Conservation (phyloP, 1,140 invertebrate species). For the Pogonognathellus flavescens region DNA sequence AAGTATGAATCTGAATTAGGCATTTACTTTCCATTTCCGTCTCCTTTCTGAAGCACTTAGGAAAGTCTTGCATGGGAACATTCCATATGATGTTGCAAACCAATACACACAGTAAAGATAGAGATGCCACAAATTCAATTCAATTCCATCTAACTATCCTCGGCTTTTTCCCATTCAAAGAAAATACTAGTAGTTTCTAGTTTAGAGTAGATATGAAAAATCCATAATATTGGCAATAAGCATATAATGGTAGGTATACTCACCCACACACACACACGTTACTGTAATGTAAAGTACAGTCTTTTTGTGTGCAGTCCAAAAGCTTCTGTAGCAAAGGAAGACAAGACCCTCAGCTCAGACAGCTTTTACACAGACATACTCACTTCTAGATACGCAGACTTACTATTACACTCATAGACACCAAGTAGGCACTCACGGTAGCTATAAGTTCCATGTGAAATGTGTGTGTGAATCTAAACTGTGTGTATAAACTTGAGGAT, state of each 20-base stretch:
- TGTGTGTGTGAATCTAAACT: no score
- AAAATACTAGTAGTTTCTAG: not conserved
- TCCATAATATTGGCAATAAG: not conserved
- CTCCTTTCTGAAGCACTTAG: not conserved
- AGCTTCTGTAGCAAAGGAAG: no score
- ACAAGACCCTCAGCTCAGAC: no score
- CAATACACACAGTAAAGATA: conserved; percentile 13
- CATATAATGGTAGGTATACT: not conserved
- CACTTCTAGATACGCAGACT: no score
- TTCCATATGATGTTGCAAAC: not conserved
- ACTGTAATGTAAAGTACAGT: no score
- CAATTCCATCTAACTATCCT: conserved; percentile 25
- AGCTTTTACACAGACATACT: no score
- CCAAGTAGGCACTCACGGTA: no score
- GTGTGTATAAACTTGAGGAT: no score
- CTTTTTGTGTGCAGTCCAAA: no score
- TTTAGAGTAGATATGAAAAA: not conserved
- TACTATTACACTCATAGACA: no score
- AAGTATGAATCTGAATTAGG: conserved; percentile 14
- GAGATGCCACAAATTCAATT: conserved; percentile 53
- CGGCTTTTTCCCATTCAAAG: not conserved
- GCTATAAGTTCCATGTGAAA: no score
- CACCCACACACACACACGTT: no score
- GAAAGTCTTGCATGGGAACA: not conserved
- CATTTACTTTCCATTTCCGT: conserved; percentile 20